Evolutionary conservation across 2,888 invertebrate species (phyloP).

Genomic region (Boloria euphrosyne): DNA sequence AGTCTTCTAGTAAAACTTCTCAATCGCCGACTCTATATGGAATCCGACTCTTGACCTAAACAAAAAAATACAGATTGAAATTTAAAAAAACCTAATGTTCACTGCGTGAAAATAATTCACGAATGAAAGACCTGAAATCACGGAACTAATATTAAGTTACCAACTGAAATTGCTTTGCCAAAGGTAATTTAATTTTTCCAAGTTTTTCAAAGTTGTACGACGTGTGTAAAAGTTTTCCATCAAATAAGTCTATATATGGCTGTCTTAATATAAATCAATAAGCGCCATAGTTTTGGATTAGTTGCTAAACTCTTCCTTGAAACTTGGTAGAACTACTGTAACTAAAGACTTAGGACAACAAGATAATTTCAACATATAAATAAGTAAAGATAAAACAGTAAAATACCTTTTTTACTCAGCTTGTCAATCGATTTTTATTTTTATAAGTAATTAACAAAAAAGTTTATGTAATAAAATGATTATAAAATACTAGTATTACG

Average conservation of each 20-base stretch:
- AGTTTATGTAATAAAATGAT: too few species aligned
- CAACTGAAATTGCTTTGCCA: slow-evolving; percentile 28
- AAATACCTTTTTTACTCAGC: too few species aligned
- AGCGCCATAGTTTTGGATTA: slow-evolving; percentile 39
- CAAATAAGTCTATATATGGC: slow-evolving; percentile 40
- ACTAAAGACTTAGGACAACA: slow-evolving; percentile 6
- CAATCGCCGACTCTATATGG: too few species aligned
- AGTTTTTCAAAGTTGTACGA: slow-evolving; percentile 31
- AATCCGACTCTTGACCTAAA: too few species aligned
- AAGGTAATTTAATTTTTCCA: slow-evolving; percentile 38
- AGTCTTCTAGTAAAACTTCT: too few species aligned
- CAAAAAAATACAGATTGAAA: too few species aligned
- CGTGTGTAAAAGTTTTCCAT: slow-evolving; percentile 34
- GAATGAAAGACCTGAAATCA: slow-evolving; percentile 6
- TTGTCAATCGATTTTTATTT: too few species aligned
- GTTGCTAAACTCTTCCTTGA: slow-evolving; percentile 41
- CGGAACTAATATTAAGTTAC: slow-evolving; percentile 24
- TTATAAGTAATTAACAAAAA: too few species aligned
- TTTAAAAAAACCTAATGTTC: too few species aligned
- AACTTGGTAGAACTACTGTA: slow-evolving; percentile 23
- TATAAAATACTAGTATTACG: too few species aligned
- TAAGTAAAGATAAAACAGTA: too few species aligned
- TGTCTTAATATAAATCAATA: slow-evolving; percentile 45
- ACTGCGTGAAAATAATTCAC: background rate
- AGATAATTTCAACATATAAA: too few species aligned